phyloP scores from a whole-genome alignment of 2,797 vertebrate genomes.

The Aphelocoma californica region DNA sequence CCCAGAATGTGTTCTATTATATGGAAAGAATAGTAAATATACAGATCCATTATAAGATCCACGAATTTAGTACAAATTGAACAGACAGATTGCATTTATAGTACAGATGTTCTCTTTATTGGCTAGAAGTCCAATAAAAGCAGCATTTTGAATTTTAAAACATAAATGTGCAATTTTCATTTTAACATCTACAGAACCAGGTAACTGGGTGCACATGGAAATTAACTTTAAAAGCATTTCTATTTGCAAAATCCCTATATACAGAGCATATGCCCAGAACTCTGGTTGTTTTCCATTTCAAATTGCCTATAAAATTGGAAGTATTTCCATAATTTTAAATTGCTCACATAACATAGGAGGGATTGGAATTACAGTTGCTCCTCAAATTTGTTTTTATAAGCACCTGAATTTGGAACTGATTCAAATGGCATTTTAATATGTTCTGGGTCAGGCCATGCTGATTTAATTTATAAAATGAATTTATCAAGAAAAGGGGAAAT shows the following conservation, averaged over 20 bases:
- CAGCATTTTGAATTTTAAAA: constrained; percentile 55
- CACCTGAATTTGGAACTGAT: constrained; percentile 62
- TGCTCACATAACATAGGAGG: constrained; percentile 47
- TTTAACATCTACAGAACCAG: constrained; percentile 46
- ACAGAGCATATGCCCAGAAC: constrained; percentile 11
- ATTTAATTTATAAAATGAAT: constrained; percentile 54
- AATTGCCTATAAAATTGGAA: constrained; percentile 70
- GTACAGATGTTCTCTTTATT: constrained; percentile 59
- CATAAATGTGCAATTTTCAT: constrained; percentile 53
- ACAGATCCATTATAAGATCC: constrained; percentile 4
- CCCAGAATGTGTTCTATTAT: background rate
- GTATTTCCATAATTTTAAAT: constrained; percentile 67
- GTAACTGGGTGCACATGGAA: constrained; percentile 67
- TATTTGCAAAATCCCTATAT: constrained; percentile 60
- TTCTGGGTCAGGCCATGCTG: constrained; percentile 10
- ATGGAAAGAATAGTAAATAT: constrained; percentile 36
- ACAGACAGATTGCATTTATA: constrained; percentile 24
- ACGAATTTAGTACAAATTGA: constrained; percentile 44
- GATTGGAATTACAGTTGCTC: constrained; percentile 51
- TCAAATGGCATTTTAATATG: constrained; percentile 46
- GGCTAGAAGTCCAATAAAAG: constrained; percentile 45
- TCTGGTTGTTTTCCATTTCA: constrained; percentile 64
- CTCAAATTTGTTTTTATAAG: constrained; percentile 71
- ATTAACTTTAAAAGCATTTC: constrained; percentile 52
- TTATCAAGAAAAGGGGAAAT: constrained; percentile 8